A percentile compares a stretch with the other conserved stretches of the same genome.
Evolutionary conservation across 2,888 invertebrate genomes (phyloP).

Genomic region (Hyppa rectilinea): DNA sequence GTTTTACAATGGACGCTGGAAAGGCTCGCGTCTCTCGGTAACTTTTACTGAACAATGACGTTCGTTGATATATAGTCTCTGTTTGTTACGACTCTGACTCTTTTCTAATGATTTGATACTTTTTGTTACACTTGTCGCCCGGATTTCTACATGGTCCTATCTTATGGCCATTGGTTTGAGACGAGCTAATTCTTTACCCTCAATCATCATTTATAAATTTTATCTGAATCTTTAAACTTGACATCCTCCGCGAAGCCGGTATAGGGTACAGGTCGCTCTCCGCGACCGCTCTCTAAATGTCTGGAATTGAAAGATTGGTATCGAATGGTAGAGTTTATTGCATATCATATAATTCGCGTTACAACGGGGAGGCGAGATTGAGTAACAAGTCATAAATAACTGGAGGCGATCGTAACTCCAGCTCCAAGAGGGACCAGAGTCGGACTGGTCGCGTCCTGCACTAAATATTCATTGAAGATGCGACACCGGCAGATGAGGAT

Average conservation of each 20-base stretch:
- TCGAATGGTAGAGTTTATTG: constrained; percentile 1
- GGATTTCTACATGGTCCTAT: not conserved
- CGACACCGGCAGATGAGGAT: constrained; percentile 22
- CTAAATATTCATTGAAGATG: constrained; percentile 61
- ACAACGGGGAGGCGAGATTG: constrained; percentile 24
- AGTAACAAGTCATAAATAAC: constrained; percentile 52
- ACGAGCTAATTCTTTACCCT: not conserved
- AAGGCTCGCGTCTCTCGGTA: not conserved
- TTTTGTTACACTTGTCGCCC: not conserved
- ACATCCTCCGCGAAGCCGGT: not conserved
- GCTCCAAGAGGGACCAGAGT: constrained; percentile 26
- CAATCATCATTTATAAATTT: not conserved
- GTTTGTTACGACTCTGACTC: not conserved
- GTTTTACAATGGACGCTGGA: constrained; percentile 31
- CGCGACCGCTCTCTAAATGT: not conserved
- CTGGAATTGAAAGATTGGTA: not conserved
- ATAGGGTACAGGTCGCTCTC: too few species aligned
- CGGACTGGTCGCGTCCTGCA: constrained; percentile 52
- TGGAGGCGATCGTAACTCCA: constrained; percentile 45
- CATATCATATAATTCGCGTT: constrained; percentile 17
- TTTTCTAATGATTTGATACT: constrained; percentile 1
- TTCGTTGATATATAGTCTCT: not conserved
- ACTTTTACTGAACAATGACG: not conserved
- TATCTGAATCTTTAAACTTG: not conserved
- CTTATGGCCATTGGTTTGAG: not conserved